Base-by-base conservation (phyloP, 2,113 vertebrate genomes). In the Falco punctatus region DNA sequence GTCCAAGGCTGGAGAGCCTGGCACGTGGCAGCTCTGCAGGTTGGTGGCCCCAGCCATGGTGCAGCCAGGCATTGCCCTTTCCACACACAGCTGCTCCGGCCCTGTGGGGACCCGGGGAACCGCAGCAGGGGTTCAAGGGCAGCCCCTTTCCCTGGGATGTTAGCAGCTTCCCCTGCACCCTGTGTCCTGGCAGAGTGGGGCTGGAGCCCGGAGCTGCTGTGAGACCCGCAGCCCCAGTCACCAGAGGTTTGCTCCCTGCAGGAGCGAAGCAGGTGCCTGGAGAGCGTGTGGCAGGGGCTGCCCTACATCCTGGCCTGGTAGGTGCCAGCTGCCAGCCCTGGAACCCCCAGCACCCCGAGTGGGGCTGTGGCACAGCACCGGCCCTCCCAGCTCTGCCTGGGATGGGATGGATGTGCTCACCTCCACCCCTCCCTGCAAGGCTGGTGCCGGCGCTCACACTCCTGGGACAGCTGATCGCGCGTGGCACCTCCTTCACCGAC, bases 1-100 rank as follows among this genome's bases (percentile, higher is more conserved):
- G 70, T 97, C 8, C 87, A 67, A 8, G 98, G 98, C 17, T 97
- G 98, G 96, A 95, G 98, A 91, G 95, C 90, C 30, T 71, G 85
- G 40, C 96, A 82, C 28, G 28, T 75, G 42, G 57, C 90, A 9
- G 49, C 40, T 6, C 73, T 58, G 67, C 97, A 97, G 97, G 98
- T 98, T 46, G 70, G 92, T 10, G 89, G 2, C 32, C 52, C 26
- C 8, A 12, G 27, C 48, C 21, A 2, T 5, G 62, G 30, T 9
- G 49, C 22, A 4, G 35, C 71, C 6, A 14, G 49, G 58, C 21
- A 32, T 1, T 2, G 3, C 2, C 32, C 70, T 7, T 35, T 26
- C 40, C 6, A 1, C 26, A 4, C 44, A 15, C 15, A 1, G 21
- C 71, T 42, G 42, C 16, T 23, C 44, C 7, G 1, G 46, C 48